Percentiles rank a stretch among this genome's conserved stretches.
Evolutionary conservation across 2,113 vertebrate species (phyloP).

Genomic region (Fregata magnificens): DNA sequence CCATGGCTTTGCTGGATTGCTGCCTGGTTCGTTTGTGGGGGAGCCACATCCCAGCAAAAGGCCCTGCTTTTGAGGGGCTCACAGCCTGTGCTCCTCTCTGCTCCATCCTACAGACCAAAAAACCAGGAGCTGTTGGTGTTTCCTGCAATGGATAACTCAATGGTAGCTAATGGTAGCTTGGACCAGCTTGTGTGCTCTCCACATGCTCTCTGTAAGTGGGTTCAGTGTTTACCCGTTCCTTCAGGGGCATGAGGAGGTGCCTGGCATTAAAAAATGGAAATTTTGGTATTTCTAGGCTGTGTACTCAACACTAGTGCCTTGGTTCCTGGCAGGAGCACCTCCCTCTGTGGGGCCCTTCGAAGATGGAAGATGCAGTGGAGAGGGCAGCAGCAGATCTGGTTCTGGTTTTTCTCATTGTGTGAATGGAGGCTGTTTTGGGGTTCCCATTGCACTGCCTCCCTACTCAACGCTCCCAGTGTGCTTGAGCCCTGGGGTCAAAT

Average conservation of each 20-base stretch:
- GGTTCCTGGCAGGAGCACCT: background rate
- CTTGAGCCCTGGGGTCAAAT: background rate
- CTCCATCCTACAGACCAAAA: background rate
- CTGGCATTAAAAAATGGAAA: background rate
- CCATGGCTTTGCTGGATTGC: background rate
- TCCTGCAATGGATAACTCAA: fast-evolving
- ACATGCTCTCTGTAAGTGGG: fast-evolving
- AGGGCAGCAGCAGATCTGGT: background rate
- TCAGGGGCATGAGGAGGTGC: background rate
- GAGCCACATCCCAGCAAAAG: background rate
- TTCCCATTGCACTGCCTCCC: fast-evolving
- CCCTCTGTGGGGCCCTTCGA: background rate
- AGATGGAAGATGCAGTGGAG: background rate
- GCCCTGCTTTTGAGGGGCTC: background rate
- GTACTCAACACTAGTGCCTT: background rate
- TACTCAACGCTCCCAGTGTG: fast-evolving
- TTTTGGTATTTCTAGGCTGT: background rate
- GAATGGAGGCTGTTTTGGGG: background rate
- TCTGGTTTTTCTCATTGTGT: background rate
- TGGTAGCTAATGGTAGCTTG: background rate
- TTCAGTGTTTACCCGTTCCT: background rate
- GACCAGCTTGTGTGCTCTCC: background rate
- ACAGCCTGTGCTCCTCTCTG: background rate
- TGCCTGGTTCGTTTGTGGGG: background rate
- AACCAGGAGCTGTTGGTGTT: background rate